These are phyloP conservation scores for Phortica okadai DNA, from an alignment of 2,888 invertebrate genomes.

Conservation along the genomic window DNA sequence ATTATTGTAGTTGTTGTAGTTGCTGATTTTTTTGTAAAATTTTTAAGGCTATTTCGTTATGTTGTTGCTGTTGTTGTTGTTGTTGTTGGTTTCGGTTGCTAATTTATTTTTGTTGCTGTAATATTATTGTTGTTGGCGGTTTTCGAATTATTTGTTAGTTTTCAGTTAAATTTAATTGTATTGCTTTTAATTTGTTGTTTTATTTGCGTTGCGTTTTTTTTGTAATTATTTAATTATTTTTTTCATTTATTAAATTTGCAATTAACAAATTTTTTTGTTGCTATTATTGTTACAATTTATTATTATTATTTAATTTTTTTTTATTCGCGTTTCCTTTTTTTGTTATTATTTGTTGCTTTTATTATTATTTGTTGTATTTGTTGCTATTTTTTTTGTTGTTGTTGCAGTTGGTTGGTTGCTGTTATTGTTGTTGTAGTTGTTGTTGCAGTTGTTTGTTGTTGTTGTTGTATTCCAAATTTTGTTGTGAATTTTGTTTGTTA, in stretches of 20 bases:
- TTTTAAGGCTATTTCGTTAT: constrained; percentile 7
- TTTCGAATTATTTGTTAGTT: constrained; percentile 43
- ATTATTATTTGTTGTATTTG: constrained; percentile 45
- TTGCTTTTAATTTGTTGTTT: constrained; percentile 12
- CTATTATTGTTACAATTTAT: constrained; percentile 51
- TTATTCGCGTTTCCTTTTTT: too few relatives aligned
- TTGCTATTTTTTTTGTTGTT: constrained; percentile 43
- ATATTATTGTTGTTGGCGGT: constrained; percentile 41
- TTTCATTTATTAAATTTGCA: constrained; percentile 29
- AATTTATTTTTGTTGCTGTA: constrained; percentile 67
- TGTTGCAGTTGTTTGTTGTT: constrained; percentile 52
- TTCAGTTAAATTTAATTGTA: constrained; percentile 27
- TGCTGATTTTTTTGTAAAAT: constrained; percentile 43
- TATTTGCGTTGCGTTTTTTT: constrained; percentile 18
- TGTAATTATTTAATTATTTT: neutral
- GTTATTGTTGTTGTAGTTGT: constrained; percentile 52
- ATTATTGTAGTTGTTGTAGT: constrained; percentile 7
- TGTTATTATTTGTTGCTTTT: constrained; percentile 37
- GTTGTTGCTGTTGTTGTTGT: constrained; percentile 46
- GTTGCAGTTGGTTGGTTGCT: constrained; percentile 44
- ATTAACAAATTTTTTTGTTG: constrained; percentile 34
- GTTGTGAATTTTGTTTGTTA: constrained; percentile 75
- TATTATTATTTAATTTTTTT: constrained; percentile 40
- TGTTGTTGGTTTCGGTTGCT: constrained; percentile 24
- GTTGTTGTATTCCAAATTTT: constrained; percentile 73